A percentile compares a stretch with the other conserved stretches of the same genome.
Evolutionary conservation across 1,140 invertebrate genomes (phyloP).

Genomic region (Brachionus rubens): DNA sequence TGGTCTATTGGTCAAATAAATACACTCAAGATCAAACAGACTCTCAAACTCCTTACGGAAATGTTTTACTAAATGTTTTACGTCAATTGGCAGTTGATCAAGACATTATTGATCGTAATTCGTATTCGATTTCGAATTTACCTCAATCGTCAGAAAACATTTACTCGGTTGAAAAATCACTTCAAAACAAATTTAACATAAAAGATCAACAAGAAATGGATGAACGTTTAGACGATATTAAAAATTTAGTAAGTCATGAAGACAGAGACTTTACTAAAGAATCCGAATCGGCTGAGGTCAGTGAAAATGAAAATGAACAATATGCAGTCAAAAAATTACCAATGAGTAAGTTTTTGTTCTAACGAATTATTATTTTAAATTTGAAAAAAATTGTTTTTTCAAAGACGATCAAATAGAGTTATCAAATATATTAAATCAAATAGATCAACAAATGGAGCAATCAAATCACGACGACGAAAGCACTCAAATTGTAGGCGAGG

Average conservation of each 20-base stretch:
- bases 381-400: neutral
- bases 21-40: neutral
- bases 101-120: conserved; percentile 23
- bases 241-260: neutral
- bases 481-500: neutral
- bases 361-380: neutral
- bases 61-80: neutral
- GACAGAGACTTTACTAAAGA: conserved; percentile 27
- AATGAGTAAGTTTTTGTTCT: neutral
- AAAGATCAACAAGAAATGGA: neutral
- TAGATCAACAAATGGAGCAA: conserved; percentile 1
- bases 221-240: neutral
- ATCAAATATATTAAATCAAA: conserved; percentile 9
- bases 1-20: neutral
- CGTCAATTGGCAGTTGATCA: neutral
- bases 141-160: neutral
- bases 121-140: neutral
- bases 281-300: conserved; percentile 10
- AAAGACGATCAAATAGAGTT: conserved; percentile 6
- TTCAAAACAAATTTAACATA: conserved; percentile 36
- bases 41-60: neutral
- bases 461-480: neutral
- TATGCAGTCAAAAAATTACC: neutral
- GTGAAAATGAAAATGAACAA: conserved; percentile 30
- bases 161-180: conserved; percentile 31